These are phyloP conservation scores for Cherax quadricarinatus DNA, from an alignment of 1,140 invertebrate species.

Conservation along the genomic window DNA sequence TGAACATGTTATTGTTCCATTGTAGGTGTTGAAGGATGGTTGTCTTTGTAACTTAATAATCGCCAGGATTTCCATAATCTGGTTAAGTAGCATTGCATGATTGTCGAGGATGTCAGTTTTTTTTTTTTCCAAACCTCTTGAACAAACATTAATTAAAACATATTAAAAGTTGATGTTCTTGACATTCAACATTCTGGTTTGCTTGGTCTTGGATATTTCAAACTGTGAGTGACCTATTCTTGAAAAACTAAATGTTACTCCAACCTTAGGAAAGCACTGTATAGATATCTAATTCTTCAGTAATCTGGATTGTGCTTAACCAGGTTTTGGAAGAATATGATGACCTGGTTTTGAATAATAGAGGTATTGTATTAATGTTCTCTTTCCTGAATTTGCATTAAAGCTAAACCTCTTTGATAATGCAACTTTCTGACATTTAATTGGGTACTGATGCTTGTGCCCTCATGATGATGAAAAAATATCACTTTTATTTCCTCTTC, in stretches of 20 bases:
- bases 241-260: neutral
- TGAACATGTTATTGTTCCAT: neutral
- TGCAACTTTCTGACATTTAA: neutral
- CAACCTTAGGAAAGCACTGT: neutral
- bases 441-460: constrained; percentile 1
- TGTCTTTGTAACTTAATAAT: neutral
- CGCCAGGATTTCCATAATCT: constrained; percentile 1
- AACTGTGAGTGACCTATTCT: neutral
- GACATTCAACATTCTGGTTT: neutral
- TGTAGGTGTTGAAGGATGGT: constrained; percentile 12
- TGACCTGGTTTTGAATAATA: neutral
- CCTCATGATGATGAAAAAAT: constrained; percentile 4
- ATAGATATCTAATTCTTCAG: neutral
- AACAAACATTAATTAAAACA: neutral
- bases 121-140: neutral
- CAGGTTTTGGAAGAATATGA: constrained; percentile 6
- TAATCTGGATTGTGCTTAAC: neutral
- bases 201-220: neutral
- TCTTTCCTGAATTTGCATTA: constrained; percentile 10
- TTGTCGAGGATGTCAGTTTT: neutral
- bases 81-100: neutral
- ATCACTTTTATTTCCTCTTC: neutral
- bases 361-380: neutral
- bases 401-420: constrained; percentile 20
- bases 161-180: neutral